phyloP scores from a whole-genome alignment of 2,113 vertebrate genomes.

The Plecotus auritus region DNA sequence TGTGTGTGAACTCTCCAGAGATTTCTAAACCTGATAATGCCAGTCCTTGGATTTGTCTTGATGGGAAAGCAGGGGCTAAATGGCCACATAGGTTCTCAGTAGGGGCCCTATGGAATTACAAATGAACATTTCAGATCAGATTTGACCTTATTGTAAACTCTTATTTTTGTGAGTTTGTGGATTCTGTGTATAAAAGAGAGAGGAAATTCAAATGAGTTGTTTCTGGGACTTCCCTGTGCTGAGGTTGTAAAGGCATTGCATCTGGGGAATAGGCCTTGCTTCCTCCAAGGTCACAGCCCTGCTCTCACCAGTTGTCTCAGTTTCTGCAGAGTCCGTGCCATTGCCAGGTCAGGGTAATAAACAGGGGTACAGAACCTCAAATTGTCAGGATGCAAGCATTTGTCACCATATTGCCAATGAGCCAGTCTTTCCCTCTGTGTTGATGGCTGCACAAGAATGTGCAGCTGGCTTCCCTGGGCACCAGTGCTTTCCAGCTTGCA shows the following conservation, averaged over 20 bases:
- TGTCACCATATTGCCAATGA: background rate
- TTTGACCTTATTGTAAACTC: background rate
- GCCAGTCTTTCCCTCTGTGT: background rate
- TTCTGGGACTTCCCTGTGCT: background rate
- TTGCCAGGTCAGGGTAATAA: background rate
- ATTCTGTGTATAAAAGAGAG: background rate
- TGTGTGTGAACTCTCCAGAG: background rate
- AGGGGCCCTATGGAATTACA: background rate
- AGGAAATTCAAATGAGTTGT: too few species aligned
- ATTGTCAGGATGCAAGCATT: background rate
- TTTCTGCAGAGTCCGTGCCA: background rate
- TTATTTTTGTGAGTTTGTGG: background rate
- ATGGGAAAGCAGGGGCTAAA: background rate
- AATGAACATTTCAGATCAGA: background rate
- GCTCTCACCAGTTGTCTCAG: background rate
- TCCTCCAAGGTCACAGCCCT: rapidly evolving
- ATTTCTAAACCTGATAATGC: background rate
- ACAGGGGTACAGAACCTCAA: background rate
- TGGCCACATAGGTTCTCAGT: background rate
- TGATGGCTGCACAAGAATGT: background rate
- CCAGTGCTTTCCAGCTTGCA: background rate
- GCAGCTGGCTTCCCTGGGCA: background rate
- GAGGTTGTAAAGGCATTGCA: background rate
- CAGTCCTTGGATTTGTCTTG: background rate
- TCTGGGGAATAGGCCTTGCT: background rate